A percentile compares a stretch with the other conserved stretches of the same genome.
phyloP scores from a whole-genome alignment of 2,888 invertebrate genomes.

The Scaptomyza caliginosa region DNA sequence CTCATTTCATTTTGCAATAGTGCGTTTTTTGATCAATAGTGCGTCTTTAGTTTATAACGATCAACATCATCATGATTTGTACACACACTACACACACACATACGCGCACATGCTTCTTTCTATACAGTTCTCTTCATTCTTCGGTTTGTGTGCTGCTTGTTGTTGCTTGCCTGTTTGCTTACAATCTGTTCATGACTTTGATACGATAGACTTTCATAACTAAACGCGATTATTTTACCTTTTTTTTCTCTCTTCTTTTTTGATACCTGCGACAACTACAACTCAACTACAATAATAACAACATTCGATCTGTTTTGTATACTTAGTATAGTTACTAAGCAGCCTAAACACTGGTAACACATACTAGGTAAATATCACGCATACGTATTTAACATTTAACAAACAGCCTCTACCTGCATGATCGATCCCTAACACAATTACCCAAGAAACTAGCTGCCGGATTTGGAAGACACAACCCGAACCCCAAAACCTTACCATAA shows the following conservation, averaged over 20 bases:
- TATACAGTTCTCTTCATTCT: constrained; percentile 29
- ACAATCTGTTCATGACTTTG: constrained; percentile 64
- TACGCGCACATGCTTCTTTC: constrained; percentile 12
- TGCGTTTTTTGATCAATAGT: constrained; percentile 14
- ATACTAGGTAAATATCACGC: constrained; percentile 70
- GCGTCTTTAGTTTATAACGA: not conserved
- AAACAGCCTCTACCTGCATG: not conserved
- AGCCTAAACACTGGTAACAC: constrained; percentile 66
- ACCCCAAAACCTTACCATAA: not conserved
- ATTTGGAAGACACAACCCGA: not conserved
- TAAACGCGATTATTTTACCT: constrained; percentile 36
- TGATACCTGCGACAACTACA: constrained; percentile 14
- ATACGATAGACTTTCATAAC: constrained; percentile 20
- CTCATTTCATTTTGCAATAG: constrained; percentile 29
- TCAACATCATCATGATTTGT: constrained; percentile 7
- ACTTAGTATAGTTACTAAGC: constrained; percentile 74
- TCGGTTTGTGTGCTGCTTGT: constrained; percentile 72
- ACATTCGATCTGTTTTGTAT: constrained; percentile 36
- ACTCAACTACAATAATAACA: constrained; percentile 26
- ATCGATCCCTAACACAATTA: not conserved
- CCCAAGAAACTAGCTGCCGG: not conserved
- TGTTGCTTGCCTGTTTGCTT: constrained; percentile 82
- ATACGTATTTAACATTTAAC: constrained; percentile 2
- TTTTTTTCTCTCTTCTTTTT: constrained; percentile 34
- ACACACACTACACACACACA: constrained; percentile 4